A percentile compares a stretch with the other conserved stretches of the same genome.
phyloP scores from a whole-genome alignment of 2,113 vertebrate genomes.

The Raja brachyura region DNA sequence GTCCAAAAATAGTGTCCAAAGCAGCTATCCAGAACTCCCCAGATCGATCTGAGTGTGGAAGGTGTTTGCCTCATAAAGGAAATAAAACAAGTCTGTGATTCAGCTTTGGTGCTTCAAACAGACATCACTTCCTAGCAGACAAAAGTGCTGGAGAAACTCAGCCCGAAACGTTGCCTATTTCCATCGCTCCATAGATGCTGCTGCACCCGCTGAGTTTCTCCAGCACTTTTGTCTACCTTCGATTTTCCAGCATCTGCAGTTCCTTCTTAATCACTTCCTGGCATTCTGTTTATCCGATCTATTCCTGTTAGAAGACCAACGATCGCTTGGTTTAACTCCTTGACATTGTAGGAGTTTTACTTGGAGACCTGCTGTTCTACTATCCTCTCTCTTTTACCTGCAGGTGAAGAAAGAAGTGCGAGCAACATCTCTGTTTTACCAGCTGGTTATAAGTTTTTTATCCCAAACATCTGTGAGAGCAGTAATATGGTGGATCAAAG shows the following conservation, averaged over 20 bases:
- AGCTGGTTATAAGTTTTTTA: slow-evolving; percentile 51
- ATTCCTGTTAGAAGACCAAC: no score
- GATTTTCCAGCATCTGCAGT: no score
- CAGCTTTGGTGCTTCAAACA: not conserved
- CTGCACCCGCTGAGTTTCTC: no score
- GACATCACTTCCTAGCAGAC: no score
- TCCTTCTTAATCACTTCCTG: no score
- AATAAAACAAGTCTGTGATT: not conserved
- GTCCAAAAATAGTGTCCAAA: no score
- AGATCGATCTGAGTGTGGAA: not conserved
- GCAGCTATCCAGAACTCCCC: no score
- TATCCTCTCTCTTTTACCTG: slow-evolving; percentile 25
- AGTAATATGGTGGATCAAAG: slow-evolving; percentile 51
- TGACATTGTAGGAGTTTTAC: not conserved
- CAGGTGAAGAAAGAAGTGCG: slow-evolving; percentile 47
- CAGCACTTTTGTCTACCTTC: no score
- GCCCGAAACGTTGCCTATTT: no score
- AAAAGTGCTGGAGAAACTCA: no score
- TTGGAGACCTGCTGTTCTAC: not conserved
- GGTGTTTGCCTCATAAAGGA: not conserved
- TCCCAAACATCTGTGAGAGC: slow-evolving; percentile 45
- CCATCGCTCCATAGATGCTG: no score
- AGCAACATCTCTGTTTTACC: slow-evolving; percentile 47
- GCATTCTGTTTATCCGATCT: not conserved
- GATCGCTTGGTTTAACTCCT: slow-evolving; percentile 19